phyloP scores from a whole-genome alignment of 2,888 invertebrate genomes.

The Heliconius ismenius region DNA sequence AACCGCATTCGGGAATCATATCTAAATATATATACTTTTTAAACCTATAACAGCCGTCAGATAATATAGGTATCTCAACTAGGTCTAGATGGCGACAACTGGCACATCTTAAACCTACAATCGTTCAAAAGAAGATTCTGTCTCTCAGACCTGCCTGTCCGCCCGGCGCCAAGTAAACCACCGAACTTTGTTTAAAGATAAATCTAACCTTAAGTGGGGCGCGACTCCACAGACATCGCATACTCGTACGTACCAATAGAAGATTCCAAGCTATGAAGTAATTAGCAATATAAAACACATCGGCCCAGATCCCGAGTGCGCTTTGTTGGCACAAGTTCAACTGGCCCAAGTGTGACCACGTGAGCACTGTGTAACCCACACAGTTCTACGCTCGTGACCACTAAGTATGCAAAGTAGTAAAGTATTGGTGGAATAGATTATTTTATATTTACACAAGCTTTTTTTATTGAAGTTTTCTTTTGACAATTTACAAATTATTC shows the following conservation, averaged over 20 bases:
- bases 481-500: background rate
- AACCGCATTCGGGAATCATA: too few species aligned
- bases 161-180: too few species aligned
- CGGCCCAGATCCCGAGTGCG: slow-evolving; percentile 37
- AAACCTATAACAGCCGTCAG: too few species aligned
- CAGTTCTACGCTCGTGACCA: background rate
- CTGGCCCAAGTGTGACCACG: slow-evolving; percentile 20
- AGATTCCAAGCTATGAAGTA: slow-evolving; percentile 4
- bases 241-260: background rate
- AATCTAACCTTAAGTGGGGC: background rate
- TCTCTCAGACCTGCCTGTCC: background rate
- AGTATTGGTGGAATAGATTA: background rate
- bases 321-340: slow-evolving; percentile 41
- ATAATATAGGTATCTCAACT: too few species aligned
- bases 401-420: background rate
- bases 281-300: slow-evolving; percentile 37
- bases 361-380: background rate
- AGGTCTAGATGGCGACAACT: background rate
- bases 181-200: too few species aligned
- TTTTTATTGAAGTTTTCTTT: background rate
- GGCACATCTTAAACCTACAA: background rate
- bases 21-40: too few species aligned
- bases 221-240: background rate
- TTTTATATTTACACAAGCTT: background rate
- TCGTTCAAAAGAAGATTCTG: background rate